Evolutionary conservation across 2,113 vertebrate genomes (phyloP).

Genomic region (Phaethornis superciliosus): DNA sequence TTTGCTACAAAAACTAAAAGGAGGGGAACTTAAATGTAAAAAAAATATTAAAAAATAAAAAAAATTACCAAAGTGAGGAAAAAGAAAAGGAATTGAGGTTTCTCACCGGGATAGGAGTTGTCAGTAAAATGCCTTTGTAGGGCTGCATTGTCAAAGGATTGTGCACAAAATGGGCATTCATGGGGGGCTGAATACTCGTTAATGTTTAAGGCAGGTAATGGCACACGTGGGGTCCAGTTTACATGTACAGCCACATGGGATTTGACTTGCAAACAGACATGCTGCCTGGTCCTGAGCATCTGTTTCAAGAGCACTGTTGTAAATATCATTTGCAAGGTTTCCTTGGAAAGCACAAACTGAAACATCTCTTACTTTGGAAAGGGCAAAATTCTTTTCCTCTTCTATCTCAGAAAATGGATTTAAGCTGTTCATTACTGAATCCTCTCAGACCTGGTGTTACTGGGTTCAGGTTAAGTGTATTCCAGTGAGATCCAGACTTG

Average conservation of each 20-base stretch:
- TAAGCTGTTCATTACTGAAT: not conserved
- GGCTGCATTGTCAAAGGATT: not conserved
- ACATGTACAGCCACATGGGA: not conserved
- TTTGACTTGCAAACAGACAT: slow-evolving; percentile 2
- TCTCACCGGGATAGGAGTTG: not conserved
- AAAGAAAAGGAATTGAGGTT: not conserved
- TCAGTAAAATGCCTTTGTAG: not conserved
- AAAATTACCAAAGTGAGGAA: not conserved
- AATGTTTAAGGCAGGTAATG: not conserved
- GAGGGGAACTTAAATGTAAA: slow-evolving; percentile 11
- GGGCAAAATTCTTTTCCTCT: not conserved
- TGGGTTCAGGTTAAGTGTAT: not conserved
- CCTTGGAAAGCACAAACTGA: slow-evolving; percentile 25
- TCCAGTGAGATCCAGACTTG: not conserved
- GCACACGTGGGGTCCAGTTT: not conserved
- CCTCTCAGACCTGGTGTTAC: not conserved
- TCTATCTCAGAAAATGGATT: not conserved
- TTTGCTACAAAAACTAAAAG: slow-evolving; percentile 1
- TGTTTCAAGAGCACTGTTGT: not conserved
- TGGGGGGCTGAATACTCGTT: not conserved
- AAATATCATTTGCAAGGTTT: not conserved
- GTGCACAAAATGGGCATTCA: not conserved
- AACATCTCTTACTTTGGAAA: not conserved
- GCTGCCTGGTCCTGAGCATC: not conserved
- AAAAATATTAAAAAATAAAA: not conserved